These are phyloP conservation scores for Acropora yongei DNA, from an alignment of 64 coral and sea anemone genomes.

Conservation along the genomic window DNA sequence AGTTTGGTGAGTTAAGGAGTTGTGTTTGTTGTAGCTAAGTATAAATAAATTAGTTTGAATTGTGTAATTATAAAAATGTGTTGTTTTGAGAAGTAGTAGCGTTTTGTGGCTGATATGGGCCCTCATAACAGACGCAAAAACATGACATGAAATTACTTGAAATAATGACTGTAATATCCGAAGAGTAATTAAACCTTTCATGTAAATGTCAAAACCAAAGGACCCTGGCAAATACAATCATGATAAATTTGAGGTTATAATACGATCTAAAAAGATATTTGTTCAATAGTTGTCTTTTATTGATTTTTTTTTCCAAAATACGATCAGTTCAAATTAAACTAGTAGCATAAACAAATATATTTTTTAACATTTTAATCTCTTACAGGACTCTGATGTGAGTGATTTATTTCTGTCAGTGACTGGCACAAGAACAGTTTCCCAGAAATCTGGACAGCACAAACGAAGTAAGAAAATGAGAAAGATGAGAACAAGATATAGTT, in stretches of 20 bases:
- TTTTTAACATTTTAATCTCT: neutral
- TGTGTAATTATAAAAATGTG: too few species aligned
- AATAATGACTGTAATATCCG: too few species aligned
- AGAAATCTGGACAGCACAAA: slow-evolving; percentile 72
- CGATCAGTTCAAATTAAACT: neutral
- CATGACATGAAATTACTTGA: too few species aligned
- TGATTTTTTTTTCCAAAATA: neutral
- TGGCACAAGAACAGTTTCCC: slow-evolving; percentile 47
- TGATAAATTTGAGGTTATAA: too few species aligned
- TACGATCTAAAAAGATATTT: too few species aligned
- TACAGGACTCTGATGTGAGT: slow-evolving; percentile 76
- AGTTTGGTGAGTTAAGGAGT: slow-evolving; percentile 62
- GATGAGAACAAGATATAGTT: neutral
- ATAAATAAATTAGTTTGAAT: too few species aligned
- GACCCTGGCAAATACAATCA: too few species aligned
- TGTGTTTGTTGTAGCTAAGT: neutral
- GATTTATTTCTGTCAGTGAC: slow-evolving; percentile 65
- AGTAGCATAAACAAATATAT: neutral
- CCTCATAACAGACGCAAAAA: too few species aligned
- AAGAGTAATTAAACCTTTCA: neutral
- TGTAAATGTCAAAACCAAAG: neutral
- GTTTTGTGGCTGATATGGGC: too few species aligned
- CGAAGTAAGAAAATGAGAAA: slow-evolving; percentile 51
- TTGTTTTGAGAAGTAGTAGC: too few species aligned
- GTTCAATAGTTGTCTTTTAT: too few species aligned